Conservation (phyloP, 2,888 invertebrate genomes). For the Germaria angustata region DNA sequence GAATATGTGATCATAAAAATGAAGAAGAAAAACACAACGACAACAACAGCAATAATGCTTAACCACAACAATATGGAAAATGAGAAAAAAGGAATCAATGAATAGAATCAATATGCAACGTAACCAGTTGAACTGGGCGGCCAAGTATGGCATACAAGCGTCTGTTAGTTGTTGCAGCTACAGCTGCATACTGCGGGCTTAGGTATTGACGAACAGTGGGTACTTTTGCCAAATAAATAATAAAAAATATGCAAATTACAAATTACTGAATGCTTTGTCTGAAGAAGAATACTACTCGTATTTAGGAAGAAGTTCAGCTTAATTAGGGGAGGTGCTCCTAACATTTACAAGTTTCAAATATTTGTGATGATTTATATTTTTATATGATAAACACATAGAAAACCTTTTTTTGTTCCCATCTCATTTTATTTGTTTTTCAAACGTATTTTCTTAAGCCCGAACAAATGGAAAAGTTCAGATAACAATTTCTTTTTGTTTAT, state of each 20-base stretch:
- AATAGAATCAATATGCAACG: constrained; percentile 50
- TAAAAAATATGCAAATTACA: not conserved
- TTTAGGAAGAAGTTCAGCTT: too few relatives aligned
- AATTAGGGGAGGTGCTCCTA: too few relatives aligned
- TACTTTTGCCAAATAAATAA: not conserved
- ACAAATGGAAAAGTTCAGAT: too few relatives aligned
- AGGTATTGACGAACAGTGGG: constrained; percentile 1
- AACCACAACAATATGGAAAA: constrained; percentile 57
- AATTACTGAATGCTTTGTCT: not conserved
- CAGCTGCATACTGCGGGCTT: constrained; percentile 38
- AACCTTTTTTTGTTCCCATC: not conserved
- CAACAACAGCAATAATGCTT: constrained; percentile 16
- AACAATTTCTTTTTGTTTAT: too few relatives aligned
- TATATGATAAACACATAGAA: too few relatives aligned
- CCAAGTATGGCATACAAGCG: constrained; percentile 13
- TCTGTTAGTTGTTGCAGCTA: constrained; percentile 27
- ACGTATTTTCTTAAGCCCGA: too few relatives aligned
- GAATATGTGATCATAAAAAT: constrained; percentile 28
- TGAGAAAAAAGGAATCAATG: constrained; percentile 32
- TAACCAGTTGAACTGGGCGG: constrained; percentile 31
- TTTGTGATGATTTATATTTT: too few relatives aligned
- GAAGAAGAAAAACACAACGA: not conserved
- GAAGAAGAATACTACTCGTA: too few relatives aligned
- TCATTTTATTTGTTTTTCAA: too few relatives aligned
- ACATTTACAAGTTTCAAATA: too few relatives aligned